Base-by-base conservation (phyloP, 2,888 invertebrate genomes). In the Acleris emargana region DNA sequence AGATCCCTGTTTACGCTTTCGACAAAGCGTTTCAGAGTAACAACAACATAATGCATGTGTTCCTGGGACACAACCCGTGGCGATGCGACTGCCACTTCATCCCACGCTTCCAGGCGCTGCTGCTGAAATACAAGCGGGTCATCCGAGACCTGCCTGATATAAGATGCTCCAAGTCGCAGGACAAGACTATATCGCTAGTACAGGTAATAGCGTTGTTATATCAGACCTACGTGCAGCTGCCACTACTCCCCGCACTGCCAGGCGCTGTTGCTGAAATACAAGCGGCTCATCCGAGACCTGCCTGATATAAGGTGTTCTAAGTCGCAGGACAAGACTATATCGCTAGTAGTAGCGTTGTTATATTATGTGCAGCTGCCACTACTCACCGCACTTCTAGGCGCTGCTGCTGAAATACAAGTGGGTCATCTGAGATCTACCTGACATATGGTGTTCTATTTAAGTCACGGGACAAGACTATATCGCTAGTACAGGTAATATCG, bases 1-100 rank as follows among this genome's bases (percentile, higher is more conserved):
- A 97, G 96, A 87, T 97, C 53, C 97, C 97, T 9, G 95, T 96
- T 0, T 97, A 97, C 81, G 96, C 96, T 0, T 87, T 97, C 69
- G 96, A 97, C 76, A 96, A 97, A 79, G 96, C 96, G 0, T 93
- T 97, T 28, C 94, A 95, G 74, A 94, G 94, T 58, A 97, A 97
- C 81, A 91, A 93, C 50, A 95, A 95, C 72, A 95, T 95, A 47
- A 95, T 94, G 76, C 92, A 95, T 64, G 87, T 97, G 38, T 94
- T 93, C 76, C 88, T 97, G 1, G 96, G 96, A 0, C 91, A 94
- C 69, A 97, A 97, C 85, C 96, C 97, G 0, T 97, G 97, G 97
- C 92, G 94, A 28, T 97, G 97, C 78, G 96, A 97, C 76, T 97
- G 97, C 73, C 94, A 94, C 71, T 97, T 96, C 82, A 95, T 96